Evolutionary conservation across 1,140 invertebrate genomes (phyloP).

Genomic region (Gonioctena quinquepunctata): DNA sequence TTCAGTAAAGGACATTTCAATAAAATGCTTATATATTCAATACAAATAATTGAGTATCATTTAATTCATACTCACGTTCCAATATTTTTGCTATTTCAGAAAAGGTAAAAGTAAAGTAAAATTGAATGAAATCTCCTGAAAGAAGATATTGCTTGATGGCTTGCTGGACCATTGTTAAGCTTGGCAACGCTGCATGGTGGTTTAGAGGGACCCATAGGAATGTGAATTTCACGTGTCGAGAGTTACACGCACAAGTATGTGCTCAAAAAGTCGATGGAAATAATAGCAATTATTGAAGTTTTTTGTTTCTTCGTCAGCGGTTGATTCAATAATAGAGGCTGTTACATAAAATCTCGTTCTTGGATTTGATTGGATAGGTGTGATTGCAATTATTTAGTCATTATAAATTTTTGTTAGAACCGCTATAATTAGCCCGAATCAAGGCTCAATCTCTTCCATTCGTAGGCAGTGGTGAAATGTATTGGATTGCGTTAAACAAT

Average conservation of each 20-base stretch:
- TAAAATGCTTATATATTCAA: no score
- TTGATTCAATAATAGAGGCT: neutral
- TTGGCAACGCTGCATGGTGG: slow-evolving; percentile 1
- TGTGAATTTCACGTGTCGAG: slow-evolving; percentile 28
- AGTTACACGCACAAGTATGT: slow-evolving; percentile 21
- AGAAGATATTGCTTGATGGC: no score
- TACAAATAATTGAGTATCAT: no score
- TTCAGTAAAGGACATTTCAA: no score
- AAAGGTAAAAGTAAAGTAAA: no score
- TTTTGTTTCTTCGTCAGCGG: slow-evolving; percentile 11
- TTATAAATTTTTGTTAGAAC: neutral
- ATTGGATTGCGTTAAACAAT: slow-evolving; percentile 21
- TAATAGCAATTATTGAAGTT: slow-evolving; percentile 20
- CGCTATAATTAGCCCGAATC: neutral
- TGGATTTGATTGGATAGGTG: neutral
- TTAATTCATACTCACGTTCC: no score
- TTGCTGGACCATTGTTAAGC: no score
- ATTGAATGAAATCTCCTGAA: no score
- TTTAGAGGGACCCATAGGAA: slow-evolving; percentile 18
- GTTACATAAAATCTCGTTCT: slow-evolving; percentile 6
- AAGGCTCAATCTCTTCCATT: no score
- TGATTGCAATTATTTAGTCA: slow-evolving; percentile 10
- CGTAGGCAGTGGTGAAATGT: neutral
- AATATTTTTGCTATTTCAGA: no score
- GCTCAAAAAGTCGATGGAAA: slow-evolving; percentile 19